These are phyloP conservation scores for Heliconius himera DNA, from an alignment of 1,140 invertebrate species.

Conservation along the genomic window DNA sequence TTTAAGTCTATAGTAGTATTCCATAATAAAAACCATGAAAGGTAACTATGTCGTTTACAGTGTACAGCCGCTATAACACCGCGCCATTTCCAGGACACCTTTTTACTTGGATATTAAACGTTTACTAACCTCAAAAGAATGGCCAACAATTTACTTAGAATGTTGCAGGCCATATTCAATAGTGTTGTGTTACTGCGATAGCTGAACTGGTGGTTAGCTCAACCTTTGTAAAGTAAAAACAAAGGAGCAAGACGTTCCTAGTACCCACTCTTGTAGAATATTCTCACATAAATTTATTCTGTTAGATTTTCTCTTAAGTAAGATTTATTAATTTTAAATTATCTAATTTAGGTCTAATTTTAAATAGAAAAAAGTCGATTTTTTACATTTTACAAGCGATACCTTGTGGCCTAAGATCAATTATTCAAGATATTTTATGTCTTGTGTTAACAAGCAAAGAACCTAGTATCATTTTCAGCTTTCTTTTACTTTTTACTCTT, in stretches of 20 bases:
- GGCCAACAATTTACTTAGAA: slow-evolving; percentile 30
- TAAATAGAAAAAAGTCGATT: not conserved
- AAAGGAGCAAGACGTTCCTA: slow-evolving; percentile 1
- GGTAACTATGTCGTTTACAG: slow-evolving; percentile 24
- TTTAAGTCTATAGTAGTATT: not conserved
- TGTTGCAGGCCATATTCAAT: slow-evolving; percentile 30
- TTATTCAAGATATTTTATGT: too few relatives aligned
- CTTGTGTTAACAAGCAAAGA: too few relatives aligned
- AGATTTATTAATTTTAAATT: not conserved
- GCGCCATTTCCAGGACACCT: slow-evolving; percentile 33
- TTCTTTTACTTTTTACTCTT: too few relatives aligned
- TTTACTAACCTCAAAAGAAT: slow-evolving; percentile 29
- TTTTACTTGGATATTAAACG: slow-evolving; percentile 32
- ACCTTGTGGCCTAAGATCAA: too few relatives aligned
- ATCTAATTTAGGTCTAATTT: not conserved
- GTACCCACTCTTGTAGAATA: not conserved
- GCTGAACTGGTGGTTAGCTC: not conserved
- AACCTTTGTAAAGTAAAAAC: slow-evolving; percentile 7
- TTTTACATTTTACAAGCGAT: too few relatives aligned
- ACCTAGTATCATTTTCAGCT: too few relatives aligned
- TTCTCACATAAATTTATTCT: not conserved
- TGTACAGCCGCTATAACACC: slow-evolving; percentile 24
- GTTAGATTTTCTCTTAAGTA: not conserved
- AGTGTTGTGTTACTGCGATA: slow-evolving; percentile 19
- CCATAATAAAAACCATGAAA: not conserved